These are phyloP conservation scores for Dynastes maya DNA, from an alignment of 2,888 invertebrate genomes.

Conservation along the genomic window DNA sequence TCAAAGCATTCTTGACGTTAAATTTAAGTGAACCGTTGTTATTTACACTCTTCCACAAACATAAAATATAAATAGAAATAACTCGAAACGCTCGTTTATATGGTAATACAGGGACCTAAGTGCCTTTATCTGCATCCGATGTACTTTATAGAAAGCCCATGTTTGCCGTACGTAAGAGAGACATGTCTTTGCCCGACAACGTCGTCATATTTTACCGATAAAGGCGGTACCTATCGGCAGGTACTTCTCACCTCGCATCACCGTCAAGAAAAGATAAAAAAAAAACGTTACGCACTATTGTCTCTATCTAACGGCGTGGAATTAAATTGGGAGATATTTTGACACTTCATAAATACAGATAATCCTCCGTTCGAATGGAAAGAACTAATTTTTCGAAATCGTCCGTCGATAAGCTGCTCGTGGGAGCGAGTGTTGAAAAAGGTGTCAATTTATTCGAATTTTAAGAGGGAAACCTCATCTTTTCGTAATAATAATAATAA, in stretches of 20 bases:
- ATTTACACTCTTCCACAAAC: neutral
- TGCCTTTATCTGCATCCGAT: conserved; percentile 22
- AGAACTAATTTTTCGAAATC: conserved; percentile 14
- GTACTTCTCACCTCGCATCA: neutral
- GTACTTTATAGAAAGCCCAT: conserved; percentile 36
- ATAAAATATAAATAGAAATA: conserved; percentile 37
- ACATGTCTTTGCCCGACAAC: conserved; percentile 5
- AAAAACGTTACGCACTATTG: conserved; percentile 16
- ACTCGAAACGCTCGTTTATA: conserved; percentile 22
- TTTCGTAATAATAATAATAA: conserved; percentile 16
- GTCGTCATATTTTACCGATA: conserved; percentile 27
- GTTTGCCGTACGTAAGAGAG: conserved; percentile 18
- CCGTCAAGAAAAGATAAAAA: neutral
- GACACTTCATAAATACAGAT: conserved; percentile 41
- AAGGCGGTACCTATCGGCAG: conserved; percentile 9
- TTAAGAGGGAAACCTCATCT: neutral
- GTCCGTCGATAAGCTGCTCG: conserved; percentile 5
- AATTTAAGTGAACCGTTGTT: neutral
- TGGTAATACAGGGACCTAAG: conserved; percentile 26
- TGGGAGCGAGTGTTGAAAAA: conserved; percentile 7
- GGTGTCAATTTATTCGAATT: conserved; percentile 15
- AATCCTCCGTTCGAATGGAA: conserved; percentile 28
- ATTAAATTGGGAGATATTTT: conserved; percentile 25
- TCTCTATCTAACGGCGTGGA: conserved; percentile 20
- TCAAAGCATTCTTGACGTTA: neutral